Evolutionary conservation across 2,888 invertebrate genomes (phyloP).

Genomic region (Trissonchulus sp.): DNA sequence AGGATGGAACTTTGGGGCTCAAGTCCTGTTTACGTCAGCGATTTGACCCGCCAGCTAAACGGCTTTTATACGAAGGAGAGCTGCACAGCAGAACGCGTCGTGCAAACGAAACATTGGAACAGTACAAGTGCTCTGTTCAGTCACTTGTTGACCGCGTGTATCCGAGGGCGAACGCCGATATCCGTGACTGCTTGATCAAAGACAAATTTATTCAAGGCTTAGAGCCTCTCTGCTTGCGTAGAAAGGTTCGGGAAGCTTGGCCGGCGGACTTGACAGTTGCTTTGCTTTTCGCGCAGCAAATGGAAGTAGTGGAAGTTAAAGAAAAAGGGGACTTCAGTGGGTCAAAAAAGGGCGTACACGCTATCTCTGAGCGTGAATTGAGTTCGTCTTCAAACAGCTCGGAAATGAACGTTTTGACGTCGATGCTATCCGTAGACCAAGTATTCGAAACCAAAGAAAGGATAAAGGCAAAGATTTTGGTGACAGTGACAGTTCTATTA

Average conservation of each 20-base stretch:
- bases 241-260: not conserved
- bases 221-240: too few species aligned
- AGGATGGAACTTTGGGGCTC: not conserved
- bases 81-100: not conserved
- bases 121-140: too few species aligned
- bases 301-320: not conserved
- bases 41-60: not conserved
- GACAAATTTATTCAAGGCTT: too few species aligned
- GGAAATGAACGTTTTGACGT: too few species aligned
- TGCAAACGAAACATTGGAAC: not conserved
- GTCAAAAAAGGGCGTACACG: not conserved
- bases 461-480: too few species aligned
- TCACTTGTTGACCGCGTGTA: too few species aligned
- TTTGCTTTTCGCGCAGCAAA: not conserved
- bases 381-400: not conserved
- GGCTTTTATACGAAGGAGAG: not conserved
- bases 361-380: not conserved
- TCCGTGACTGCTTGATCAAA: too few species aligned
- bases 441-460: too few species aligned
- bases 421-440: too few species aligned
- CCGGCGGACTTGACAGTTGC: not conserved
- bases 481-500: too few species aligned
- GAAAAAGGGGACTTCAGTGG: not conserved
- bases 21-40: not conserved
- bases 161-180: too few species aligned